Evolutionary conservation across 2,113 vertebrate species (phyloP), one percentile per base, ranked within the genome.

Genomic region (Passer domesticus): DNA sequence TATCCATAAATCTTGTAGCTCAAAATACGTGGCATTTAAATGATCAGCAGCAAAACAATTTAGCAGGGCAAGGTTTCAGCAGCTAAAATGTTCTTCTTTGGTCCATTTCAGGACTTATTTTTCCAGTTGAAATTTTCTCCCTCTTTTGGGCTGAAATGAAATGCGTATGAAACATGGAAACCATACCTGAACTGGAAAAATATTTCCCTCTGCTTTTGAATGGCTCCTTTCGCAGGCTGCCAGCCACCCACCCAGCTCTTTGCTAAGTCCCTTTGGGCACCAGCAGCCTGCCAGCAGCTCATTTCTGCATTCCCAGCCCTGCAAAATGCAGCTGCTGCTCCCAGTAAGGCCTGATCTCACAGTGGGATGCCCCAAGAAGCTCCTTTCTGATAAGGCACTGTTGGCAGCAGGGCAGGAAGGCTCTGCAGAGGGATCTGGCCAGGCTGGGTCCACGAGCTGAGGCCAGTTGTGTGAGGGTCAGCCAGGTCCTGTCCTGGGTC

Each of bases 141-240:
- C 56, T 83, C 30, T 17, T 55, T 72, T 50, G 37, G 12, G 19
- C 39, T 67, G 59, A 70, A 76, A 50, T 27, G 20, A 75, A 85
- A 55, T 9, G 52, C 23, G 30, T 20, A 14, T 58, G 33, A 75
- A 92, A 78, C 73, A 83, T 63, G 56, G 59, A 96, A 95, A 78
- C 46, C 43, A 75, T 80, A 96, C 87, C 95, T 95, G 80, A 95
- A 59, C 21, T 81, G 60, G 68, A 78, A 87, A 84, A 82, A 55
- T 31, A 77, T 78, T 89, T 94, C n/a, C 56, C 35, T 75, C 39
- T 92, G 56, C 44, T 75, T 94, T 74, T 46, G 66, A 92, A 89
- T 78, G 68, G 33, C 64, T 95, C 50, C 47, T 91, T 95, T 87
- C 39, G 52, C 91, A 87, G 83, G 68, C 83, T 93, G 72, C 53